Conservation (phyloP, 2,113 vertebrate species). For the Procavia capensis region DNA sequence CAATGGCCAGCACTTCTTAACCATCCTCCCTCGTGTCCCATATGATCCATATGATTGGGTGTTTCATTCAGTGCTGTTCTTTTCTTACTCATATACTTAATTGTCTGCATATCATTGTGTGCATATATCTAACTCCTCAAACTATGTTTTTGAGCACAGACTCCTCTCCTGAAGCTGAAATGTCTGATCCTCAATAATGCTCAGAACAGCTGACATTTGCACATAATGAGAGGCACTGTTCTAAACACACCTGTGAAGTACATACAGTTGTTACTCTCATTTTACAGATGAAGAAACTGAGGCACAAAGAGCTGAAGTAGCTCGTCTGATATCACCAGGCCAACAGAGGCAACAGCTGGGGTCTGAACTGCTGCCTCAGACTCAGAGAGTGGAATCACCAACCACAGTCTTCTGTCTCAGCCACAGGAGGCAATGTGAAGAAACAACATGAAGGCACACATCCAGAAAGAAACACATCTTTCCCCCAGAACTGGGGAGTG, state of each 20-base stretch:
- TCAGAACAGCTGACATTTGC: background rate
- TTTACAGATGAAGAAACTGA: background rate
- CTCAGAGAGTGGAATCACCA: background rate
- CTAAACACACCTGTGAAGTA: background rate
- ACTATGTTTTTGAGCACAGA: background rate
- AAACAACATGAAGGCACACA: too few species aligned
- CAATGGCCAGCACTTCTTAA: background rate
- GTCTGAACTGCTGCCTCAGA: background rate
- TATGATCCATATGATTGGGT: background rate
- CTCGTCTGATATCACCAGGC: background rate
- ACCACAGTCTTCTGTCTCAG: background rate
- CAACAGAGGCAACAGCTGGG: background rate
- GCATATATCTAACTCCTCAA: background rate
- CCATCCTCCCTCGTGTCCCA: background rate
- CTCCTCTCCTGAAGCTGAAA: background rate
- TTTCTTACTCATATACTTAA: background rate
- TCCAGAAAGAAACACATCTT: background rate
- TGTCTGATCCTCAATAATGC: too few species aligned
- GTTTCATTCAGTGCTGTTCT: background rate
- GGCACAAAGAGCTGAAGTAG: background rate
- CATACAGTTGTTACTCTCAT: background rate
- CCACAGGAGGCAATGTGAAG: background rate
- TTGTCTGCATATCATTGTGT: too few species aligned
- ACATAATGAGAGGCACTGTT: rapidly evolving
- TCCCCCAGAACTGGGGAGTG: background rate